Percentiles rank a stretch among this genome's conserved stretches.
phyloP scores from a whole-genome alignment of 1,140 invertebrate genomes.

The Latrodectus geometricus region DNA sequence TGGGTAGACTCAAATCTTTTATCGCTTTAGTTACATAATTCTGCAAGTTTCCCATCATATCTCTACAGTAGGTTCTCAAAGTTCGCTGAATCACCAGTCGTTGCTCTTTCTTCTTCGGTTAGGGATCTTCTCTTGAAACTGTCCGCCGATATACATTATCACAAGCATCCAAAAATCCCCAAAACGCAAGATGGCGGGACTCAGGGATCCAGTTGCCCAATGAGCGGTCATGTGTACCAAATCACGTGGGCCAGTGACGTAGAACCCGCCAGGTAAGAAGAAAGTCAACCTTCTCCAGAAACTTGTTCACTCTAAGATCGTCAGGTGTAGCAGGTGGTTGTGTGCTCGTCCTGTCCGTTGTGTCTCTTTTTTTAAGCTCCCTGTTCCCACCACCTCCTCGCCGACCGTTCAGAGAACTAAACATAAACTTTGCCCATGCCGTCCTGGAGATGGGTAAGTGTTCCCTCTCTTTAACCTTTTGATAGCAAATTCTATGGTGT shows the following conservation, averaged over 20 bases:
- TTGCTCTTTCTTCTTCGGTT: conserved; percentile 16
- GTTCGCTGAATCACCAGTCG: conserved; percentile 41
- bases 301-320: conserved; percentile 25
- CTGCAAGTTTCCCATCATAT: neutral
- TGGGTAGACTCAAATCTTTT: too few relatives aligned
- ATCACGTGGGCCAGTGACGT: conserved; percentile 22
- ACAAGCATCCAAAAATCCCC: conserved; percentile 1
- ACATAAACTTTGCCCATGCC: conserved; percentile 36
- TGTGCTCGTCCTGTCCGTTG: neutral
- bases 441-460: conserved; percentile 40
- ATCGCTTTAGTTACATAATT: too few relatives aligned
- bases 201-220: neutral
- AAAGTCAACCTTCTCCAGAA: conserved; percentile 36
- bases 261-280: conserved; percentile 44
- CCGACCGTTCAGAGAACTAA: neutral
- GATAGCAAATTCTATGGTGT: neutral
- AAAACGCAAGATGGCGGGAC: neutral
- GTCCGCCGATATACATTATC: neutral
- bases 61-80: neutral
- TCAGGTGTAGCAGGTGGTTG: conserved; percentile 34
- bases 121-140: neutral
- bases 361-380: neutral
- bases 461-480: neutral
- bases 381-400: neutral
- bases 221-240: neutral